phyloP scores from a whole-genome alignment of 2,797 vertebrate species.

The Anguilla anguilla region DNA sequence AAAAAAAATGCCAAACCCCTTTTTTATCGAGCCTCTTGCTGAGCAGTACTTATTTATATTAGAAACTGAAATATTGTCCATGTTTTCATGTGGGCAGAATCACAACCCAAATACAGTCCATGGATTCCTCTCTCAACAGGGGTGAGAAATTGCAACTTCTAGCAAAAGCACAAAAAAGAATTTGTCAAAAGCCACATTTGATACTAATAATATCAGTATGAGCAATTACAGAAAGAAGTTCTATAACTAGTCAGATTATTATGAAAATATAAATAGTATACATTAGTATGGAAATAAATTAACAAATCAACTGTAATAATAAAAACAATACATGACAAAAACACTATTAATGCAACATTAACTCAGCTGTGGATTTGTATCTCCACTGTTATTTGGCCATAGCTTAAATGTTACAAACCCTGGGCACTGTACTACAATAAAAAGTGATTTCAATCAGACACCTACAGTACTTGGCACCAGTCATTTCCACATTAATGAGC shows the following conservation, averaged over 20 bases:
- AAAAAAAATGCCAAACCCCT: neutral
- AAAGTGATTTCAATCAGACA: neutral
- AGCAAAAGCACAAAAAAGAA: neutral
- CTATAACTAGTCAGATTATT: neutral
- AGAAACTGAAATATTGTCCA: constrained; percentile 1
- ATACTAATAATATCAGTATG: neutral
- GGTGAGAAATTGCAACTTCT: neutral
- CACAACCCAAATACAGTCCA: neutral
- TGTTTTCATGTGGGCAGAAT: neutral
- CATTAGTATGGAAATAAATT: too few relatives aligned
- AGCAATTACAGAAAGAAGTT: neutral
- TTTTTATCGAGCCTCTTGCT: neutral
- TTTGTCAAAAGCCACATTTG: neutral
- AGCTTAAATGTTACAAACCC: neutral
- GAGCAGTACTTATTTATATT: neutral
- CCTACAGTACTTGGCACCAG: neutral
- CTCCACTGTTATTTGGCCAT: neutral
- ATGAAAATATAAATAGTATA: neutral
- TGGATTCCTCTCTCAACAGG: neutral
- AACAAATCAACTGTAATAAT: neutral
- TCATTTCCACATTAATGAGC: constrained; percentile 9
- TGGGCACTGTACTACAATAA: neutral
- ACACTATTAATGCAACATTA: neutral
- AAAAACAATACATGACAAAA: neutral
- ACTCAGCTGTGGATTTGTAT: neutral